Conservation (phyloP, 2,113 vertebrate genomes). For the Hemibagrus wyckioides region DNA sequence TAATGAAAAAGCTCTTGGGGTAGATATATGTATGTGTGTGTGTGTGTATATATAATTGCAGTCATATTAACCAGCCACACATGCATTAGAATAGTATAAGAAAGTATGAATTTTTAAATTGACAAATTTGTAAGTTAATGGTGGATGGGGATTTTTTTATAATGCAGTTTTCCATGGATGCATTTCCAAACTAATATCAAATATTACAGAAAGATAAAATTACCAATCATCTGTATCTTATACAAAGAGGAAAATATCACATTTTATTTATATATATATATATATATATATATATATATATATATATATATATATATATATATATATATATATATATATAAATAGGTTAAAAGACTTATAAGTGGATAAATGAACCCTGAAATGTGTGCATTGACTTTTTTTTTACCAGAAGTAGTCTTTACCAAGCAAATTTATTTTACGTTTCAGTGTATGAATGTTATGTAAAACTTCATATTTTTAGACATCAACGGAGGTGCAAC, state of each 20-base stretch:
- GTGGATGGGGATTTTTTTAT: background rate
- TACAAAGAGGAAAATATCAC: background rate
- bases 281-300: too few relatives aligned
- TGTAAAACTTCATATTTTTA: background rate
- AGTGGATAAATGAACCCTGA: background rate
- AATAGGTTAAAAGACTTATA: background rate
- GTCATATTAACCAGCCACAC: background rate
- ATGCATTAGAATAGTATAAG: background rate
- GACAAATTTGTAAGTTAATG: background rate
- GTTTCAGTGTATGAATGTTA: background rate
- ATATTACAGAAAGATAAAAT: background rate
- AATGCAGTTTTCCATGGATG: background rate
- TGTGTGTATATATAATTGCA: background rate
- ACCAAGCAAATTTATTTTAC: background rate
- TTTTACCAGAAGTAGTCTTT: background rate
- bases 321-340: too few relatives aligned
- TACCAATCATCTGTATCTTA: background rate
- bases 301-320: too few relatives aligned
- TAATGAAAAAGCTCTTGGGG: background rate
- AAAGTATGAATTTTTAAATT: background rate
- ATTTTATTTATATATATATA: too few relatives aligned
- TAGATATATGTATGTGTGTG: background rate
- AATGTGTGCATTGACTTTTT: background rate
- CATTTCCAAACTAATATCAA: background rate
- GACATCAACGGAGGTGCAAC: background rate